phyloP scores from a whole-genome alignment of 2,797 vertebrate genomes.

The Paratrypauchen microcephalus region DNA sequence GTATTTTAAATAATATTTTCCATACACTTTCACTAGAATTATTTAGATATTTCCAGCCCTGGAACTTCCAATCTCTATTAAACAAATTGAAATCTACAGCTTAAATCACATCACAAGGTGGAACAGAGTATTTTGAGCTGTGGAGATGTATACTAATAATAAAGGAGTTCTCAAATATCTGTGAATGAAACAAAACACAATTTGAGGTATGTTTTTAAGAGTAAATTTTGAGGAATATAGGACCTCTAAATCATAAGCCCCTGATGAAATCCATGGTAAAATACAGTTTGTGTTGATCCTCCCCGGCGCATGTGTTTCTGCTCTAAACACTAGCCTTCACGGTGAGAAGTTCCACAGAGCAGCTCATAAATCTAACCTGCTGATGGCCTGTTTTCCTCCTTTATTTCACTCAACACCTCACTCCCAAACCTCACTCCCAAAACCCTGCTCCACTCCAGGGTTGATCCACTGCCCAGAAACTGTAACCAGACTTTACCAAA shows the following conservation, averaged over 20 bases:
- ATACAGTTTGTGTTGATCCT: not conserved
- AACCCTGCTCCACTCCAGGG: constrained; percentile 45
- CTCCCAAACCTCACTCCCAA: constrained; percentile 50
- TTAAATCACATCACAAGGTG: no score
- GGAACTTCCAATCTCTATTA: no score
- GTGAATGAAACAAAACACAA: no score
- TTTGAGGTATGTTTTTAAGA: no score
- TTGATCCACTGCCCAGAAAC: constrained; percentile 61
- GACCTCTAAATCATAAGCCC: not conserved
- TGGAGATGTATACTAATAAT: not conserved
- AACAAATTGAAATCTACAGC: no score
- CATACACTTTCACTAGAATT: no score
- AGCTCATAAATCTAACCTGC: constrained; percentile 73
- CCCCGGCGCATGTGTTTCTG: constrained; percentile 12
- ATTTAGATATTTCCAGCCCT: no score
- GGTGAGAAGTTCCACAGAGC: constrained; percentile 58
- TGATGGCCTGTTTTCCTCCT: constrained; percentile 72
- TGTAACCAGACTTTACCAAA: constrained; percentile 46
- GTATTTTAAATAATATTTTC: no score
- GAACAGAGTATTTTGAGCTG: no score
- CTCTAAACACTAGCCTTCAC: constrained; percentile 32
- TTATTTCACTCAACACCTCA: constrained; percentile 71
- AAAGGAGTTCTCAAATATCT: no score
- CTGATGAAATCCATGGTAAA: constrained; percentile 8
- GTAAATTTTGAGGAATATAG: no score